Conservation (phyloP, 2,888 invertebrate species). For the Ornithoptera priamus region DNA sequence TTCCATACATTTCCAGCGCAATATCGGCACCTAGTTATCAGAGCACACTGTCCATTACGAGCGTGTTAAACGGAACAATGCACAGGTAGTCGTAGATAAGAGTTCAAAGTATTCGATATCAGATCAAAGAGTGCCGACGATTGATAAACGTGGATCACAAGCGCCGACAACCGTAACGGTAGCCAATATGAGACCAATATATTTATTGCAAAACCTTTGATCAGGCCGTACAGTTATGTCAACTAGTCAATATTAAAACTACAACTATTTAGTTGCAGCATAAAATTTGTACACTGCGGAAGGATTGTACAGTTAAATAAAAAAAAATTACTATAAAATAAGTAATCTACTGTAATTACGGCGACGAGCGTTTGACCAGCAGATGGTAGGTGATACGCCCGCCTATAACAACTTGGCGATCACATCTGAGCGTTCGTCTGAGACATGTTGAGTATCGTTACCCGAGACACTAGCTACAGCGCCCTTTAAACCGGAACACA, state of each 20-base stretch:
- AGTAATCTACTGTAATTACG: too few relatives aligned
- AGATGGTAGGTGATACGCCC: too few relatives aligned
- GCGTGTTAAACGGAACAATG: constrained; percentile 52
- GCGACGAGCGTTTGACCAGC: too few relatives aligned
- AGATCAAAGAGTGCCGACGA: constrained; percentile 56
- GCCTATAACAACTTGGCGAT: too few relatives aligned
- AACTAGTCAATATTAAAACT: constrained; percentile 13
- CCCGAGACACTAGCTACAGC: too few relatives aligned
- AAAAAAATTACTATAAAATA: too few relatives aligned
- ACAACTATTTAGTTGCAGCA: constrained; percentile 5
- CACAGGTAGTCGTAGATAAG: constrained; percentile 63
- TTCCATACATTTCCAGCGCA: constrained; percentile 30
- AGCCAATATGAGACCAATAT: constrained; percentile 55
- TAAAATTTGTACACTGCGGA: not conserved
- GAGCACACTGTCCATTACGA: constrained; percentile 44
- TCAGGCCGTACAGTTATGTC: constrained; percentile 50
- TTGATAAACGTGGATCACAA: constrained; percentile 57
- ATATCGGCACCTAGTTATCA: constrained; percentile 36
- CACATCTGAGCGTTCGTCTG: too few relatives aligned
- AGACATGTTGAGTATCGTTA: too few relatives aligned
- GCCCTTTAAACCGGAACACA: too few relatives aligned
- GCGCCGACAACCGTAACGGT: constrained; percentile 57
- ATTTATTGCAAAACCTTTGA: constrained; percentile 52
- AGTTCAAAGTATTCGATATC: constrained; percentile 60
- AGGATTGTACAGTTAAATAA: too few relatives aligned